A percentile compares a stretch with the other conserved stretches of the same genome.
Conservation (phyloP, 1,140 invertebrate genomes). For the Drosophila mauritiana region DNA sequence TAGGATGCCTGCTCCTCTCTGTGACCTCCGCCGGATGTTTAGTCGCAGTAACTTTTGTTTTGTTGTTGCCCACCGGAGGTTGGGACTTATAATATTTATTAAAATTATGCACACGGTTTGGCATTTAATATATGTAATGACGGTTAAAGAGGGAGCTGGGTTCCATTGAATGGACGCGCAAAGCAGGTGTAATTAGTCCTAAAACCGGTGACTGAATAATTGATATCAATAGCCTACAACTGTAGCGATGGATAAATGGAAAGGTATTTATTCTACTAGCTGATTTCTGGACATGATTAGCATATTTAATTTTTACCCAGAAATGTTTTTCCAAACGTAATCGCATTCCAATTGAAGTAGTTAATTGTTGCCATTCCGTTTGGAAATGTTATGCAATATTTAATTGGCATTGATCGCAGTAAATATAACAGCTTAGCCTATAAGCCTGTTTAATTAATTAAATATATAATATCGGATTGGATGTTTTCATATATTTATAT, state of each 20-base stretch:
- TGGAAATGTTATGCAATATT: too few species aligned
- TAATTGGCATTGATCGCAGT: too few species aligned
- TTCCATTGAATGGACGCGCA: constrained; percentile 5
- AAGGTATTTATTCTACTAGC: neutral
- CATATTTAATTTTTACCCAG: too few species aligned
- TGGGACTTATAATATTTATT: constrained; percentile 50
- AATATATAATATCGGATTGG: too few species aligned
- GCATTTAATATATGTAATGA: constrained; percentile 58
- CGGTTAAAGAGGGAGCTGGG: constrained; percentile 17
- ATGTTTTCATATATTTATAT: too few species aligned
- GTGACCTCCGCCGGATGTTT: constrained; percentile 78
- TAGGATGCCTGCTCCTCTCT: constrained; percentile 44
- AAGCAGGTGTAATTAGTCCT: constrained; percentile 23
- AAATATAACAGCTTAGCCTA: too few species aligned
- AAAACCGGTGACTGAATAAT: constrained; percentile 17
- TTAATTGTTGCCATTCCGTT: too few species aligned
- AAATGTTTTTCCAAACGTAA: too few species aligned
- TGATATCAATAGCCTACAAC: constrained; percentile 1
- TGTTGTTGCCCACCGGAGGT: constrained; percentile 16
- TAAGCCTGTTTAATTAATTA: too few species aligned
- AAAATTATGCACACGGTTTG: constrained; percentile 64
- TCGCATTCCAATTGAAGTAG: too few species aligned
- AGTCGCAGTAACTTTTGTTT: constrained; percentile 61
- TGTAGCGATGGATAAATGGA: neutral
- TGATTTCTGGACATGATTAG: too few species aligned